phyloP scores from a whole-genome alignment of 2,113 vertebrate species.

The Mesembrinibis cayennensis region DNA sequence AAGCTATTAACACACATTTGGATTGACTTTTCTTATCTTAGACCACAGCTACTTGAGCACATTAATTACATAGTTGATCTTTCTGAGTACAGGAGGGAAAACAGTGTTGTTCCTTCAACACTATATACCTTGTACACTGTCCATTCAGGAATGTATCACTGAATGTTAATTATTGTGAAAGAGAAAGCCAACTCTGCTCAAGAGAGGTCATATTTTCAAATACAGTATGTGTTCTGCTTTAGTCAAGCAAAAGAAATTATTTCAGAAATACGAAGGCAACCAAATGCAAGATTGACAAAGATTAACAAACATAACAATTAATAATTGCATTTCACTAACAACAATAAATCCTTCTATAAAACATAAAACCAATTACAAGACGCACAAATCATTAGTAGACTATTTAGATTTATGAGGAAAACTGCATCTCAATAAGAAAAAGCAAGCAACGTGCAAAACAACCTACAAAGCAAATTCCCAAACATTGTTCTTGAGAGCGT shows the following conservation, averaged over 20 bases:
- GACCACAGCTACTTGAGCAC: conserved; percentile 24
- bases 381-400: neutral
- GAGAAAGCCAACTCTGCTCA: neutral
- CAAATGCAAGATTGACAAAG: neutral
- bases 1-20: neutral
- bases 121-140: neutral
- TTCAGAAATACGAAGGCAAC: neutral
- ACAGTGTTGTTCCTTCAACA: neutral
- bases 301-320: neutral
- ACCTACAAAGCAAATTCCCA: neutral
- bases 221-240: neutral
- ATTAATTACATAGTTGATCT: conserved; percentile 24
- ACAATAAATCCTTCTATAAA: conserved; percentile 5
- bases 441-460: neutral
- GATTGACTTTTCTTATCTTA: conserved; percentile 37
- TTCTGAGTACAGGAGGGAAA: neutral
- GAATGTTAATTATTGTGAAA: neutral
- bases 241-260: neutral
- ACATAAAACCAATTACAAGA: neutral
- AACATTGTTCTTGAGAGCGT: neutral
- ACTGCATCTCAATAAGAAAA: neutral
- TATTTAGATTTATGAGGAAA: neutral
- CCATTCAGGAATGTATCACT: neutral
- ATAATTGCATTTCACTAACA: neutral
- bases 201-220: neutral